phyloP scores from a whole-genome alignment of 2,797 vertebrate genomes.

The Scleropages formosus region DNA sequence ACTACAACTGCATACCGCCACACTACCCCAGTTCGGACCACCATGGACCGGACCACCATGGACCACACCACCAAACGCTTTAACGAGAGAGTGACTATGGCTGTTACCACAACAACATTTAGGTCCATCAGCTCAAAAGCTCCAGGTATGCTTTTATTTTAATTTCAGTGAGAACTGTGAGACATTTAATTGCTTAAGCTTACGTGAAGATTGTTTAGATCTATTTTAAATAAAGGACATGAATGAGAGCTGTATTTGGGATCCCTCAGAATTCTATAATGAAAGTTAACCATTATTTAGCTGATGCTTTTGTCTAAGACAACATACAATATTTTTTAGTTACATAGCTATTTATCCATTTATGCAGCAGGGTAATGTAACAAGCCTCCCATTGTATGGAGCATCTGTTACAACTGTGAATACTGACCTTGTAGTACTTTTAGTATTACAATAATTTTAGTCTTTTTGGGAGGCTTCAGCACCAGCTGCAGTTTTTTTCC shows the following conservation, averaged over 20 bases:
- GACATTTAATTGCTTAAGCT: background rate
- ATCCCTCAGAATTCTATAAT: background rate
- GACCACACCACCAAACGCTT: constrained; percentile 49
- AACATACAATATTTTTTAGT: too few relatives aligned
- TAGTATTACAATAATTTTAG: too few relatives aligned
- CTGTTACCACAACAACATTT: constrained; percentile 42
- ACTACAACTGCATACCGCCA: constrained; percentile 52
- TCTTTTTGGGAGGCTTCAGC: too few relatives aligned
- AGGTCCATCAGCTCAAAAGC: constrained; percentile 21
- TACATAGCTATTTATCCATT: too few relatives aligned
- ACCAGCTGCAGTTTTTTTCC: too few relatives aligned
- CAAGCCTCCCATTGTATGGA: too few relatives aligned
- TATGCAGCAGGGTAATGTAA: too few relatives aligned
- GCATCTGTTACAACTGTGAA: too few relatives aligned
- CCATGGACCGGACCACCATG: constrained; percentile 51
- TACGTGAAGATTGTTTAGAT: background rate
- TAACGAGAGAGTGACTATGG: constrained; percentile 52
- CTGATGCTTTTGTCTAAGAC: background rate
- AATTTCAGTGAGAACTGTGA: background rate
- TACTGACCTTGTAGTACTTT: too few relatives aligned
- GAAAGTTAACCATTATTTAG: background rate
- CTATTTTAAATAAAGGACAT: too few relatives aligned
- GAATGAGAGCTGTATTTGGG: too few relatives aligned
- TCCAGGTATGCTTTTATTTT: constrained; percentile 61
- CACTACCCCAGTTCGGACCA: constrained; percentile 51